A percentile compares a stretch with the other conserved stretches of the same genome.
These are phyloP conservation scores for Antheraea yamamai DNA, from an alignment of 2,888 invertebrate species.

Conservation along the genomic window DNA sequence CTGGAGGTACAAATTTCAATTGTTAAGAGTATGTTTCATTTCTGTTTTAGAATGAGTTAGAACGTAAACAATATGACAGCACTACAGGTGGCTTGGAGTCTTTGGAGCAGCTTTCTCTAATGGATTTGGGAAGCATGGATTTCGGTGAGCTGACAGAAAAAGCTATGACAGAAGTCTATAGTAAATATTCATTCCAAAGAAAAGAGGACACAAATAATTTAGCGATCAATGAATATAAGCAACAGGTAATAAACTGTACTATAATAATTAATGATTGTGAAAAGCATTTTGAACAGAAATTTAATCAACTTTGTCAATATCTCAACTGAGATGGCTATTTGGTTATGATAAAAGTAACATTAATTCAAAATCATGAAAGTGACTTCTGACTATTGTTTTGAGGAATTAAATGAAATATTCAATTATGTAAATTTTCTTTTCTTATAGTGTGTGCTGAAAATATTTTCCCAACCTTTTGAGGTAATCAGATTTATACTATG, in stretches of 20 bases:
- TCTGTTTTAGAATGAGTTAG: slow-evolving; percentile 52
- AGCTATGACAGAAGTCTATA: slow-evolving; percentile 70
- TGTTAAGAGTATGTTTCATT: not conserved
- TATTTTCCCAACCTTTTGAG: too few species aligned
- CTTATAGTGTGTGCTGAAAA: too few species aligned
- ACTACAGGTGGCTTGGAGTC: slow-evolving; percentile 63
- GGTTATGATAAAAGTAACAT: not conserved
- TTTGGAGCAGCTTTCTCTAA: slow-evolving; percentile 59
- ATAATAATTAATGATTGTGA: not conserved
- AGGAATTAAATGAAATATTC: not conserved
- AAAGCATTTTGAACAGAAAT: not conserved
- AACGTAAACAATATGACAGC: slow-evolving; percentile 51
- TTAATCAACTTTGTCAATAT: not conserved
- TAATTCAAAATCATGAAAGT: not conserved
- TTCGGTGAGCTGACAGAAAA: slow-evolving; percentile 61
- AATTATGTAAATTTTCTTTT: too few species aligned
- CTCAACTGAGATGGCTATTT: not conserved
- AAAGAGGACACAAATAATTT: slow-evolving; percentile 65
- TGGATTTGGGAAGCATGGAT: slow-evolving; percentile 49
- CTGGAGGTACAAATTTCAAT: not conserved
- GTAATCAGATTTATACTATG: too few species aligned
- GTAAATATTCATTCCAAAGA: slow-evolving; percentile 67
- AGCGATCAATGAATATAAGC: slow-evolving; percentile 64
- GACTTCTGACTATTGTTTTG: not conserved
- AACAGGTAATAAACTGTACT: slow-evolving; percentile 44